These are phyloP conservation scores for Diplodus sargus DNA, from an alignment of 2,797 vertebrate genomes.

Conservation along the genomic window DNA sequence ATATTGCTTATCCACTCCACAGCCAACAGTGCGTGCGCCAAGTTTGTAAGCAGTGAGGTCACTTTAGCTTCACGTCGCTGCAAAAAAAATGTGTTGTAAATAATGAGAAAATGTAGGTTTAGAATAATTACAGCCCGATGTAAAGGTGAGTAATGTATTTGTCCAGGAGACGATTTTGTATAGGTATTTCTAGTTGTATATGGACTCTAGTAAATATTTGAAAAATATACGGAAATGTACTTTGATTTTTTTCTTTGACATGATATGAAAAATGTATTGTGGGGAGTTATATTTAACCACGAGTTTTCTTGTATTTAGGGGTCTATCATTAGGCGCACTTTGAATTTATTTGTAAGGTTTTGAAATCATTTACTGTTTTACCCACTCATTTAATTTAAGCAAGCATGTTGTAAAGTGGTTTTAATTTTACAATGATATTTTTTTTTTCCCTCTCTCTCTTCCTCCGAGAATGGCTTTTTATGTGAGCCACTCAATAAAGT, in stretches of 20 bases:
- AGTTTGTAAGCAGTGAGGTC: constrained; percentile 74
- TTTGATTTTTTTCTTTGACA: constrained; percentile 88
- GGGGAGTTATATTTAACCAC: constrained; percentile 93
- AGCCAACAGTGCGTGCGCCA: constrained; percentile 63
- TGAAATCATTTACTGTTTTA: constrained; percentile 93
- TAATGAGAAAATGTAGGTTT: constrained; percentile 92
- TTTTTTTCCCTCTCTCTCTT: constrained; percentile 43
- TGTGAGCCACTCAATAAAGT: constrained; percentile 88
- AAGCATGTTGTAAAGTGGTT: constrained; percentile 98
- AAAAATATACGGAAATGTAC: constrained; percentile 96
- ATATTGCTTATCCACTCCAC: constrained; percentile 69
- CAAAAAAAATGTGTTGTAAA: constrained; percentile 86
- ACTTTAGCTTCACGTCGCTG: constrained; percentile 73
- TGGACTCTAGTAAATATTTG: constrained; percentile 99
- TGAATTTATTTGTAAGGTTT: constrained; percentile 94
- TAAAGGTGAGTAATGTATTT: constrained; percentile 93
- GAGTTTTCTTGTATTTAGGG: constrained; percentile 90
- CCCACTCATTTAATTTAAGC: constrained; percentile 95
- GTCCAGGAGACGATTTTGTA: constrained; percentile 98
- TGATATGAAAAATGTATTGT: constrained; percentile 88
- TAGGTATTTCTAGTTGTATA: constrained; percentile 99
- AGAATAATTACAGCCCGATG: constrained; percentile 88
- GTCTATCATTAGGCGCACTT: constrained; percentile 91
- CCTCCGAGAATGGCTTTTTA: constrained; percentile 88
- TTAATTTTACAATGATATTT: constrained; percentile 90